Evolutionary conservation across 1,140 invertebrate genomes (phyloP), one percentile per base, ranked within the genome.

Genomic region (Calycopis cecrops): DNA sequence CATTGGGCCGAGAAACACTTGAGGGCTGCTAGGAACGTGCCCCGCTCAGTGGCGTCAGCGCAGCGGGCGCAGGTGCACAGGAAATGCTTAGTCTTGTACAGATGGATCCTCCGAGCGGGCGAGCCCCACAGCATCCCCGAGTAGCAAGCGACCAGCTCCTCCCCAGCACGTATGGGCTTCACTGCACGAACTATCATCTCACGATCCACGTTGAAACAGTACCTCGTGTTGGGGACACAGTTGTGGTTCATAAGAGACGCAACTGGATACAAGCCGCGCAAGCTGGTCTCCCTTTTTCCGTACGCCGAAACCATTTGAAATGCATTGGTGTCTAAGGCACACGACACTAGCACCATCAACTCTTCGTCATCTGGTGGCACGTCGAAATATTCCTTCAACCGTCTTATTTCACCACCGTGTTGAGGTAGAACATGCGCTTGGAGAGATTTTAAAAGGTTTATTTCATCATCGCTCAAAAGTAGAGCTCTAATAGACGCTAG

Each of bases 41-140:
- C 87, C 28, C 82, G 76, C 73, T 90, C 94, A 47, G 90, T 91
- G 0, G 91, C 90, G 83, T 95, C 94, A 35, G 79, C 73, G 72
- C 95, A 96, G 34, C 94, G 88, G 12, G 76, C 65, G 71, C 95
- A 96, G 10, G 77, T 76, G 70, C 95, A 96, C 33, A 88, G 79
- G 73, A 96, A 96, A 69, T 93, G 90, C 88, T 95, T 96, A 2
- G 93, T 94, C 57, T 89, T 87, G 50, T 80, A 86, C 4, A 96
- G 85, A 70, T 94, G 91, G 14, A 90, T 82, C 40, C 92, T 85
- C 52, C 94, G 81, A 1, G 91, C 88, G 0, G 88, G 76, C 1
- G 93, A 95, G 8, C 92, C 92, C 93, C 93, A 95, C 4, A 95
- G 75, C 11, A 93, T 60, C 49, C 92, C 90, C 0, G 92, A 90